Conservation (phyloP, 2,888 invertebrate species). For the Parnassius smintheus region DNA sequence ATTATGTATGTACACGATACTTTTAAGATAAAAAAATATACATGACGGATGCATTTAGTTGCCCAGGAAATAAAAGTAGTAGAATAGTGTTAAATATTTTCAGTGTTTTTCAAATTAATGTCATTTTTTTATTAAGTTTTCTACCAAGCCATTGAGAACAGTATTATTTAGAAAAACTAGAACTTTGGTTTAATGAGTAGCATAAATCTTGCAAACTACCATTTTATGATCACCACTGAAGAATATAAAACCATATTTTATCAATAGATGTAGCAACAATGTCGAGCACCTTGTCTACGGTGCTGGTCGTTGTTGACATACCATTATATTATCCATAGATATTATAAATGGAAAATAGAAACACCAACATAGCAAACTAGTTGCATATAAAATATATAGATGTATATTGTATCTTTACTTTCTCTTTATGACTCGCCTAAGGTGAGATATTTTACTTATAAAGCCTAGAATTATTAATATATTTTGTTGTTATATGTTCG, state of each 20-base stretch:
- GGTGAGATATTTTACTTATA: constrained; percentile 55
- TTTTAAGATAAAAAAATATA: constrained; percentile 61
- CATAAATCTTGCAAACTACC: constrained; percentile 66
- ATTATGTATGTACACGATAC: constrained; percentile 63
- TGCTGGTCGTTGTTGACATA: constrained; percentile 52
- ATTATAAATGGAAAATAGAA: constrained; percentile 71
- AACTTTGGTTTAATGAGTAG: constrained; percentile 69
- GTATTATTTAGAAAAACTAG: constrained; percentile 79
- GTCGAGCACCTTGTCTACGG: constrained; percentile 46
- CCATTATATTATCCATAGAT: constrained; percentile 60
- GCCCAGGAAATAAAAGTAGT: constrained; percentile 51
- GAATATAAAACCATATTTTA: constrained; percentile 57
- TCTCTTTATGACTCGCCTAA: constrained; percentile 51
- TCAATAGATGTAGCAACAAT: constrained; percentile 67
- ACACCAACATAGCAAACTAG: constrained; percentile 78
- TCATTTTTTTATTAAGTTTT: constrained; percentile 62
- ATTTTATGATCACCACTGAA: constrained; percentile 60
- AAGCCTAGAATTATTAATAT: constrained; percentile 70
- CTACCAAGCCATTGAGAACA: constrained; percentile 80
- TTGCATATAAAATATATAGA: constrained; percentile 65
- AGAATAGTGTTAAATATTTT: constrained; percentile 52
- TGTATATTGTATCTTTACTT: constrained; percentile 48
- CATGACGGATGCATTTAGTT: constrained; percentile 77
- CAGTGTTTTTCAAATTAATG: constrained; percentile 57
- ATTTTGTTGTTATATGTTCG: constrained; percentile 73